A percentile compares a stretch with the other conserved stretches of the same genome.
Evolutionary conservation across 2,888 invertebrate species (phyloP).

Genomic region (Tenthredo notha): DNA sequence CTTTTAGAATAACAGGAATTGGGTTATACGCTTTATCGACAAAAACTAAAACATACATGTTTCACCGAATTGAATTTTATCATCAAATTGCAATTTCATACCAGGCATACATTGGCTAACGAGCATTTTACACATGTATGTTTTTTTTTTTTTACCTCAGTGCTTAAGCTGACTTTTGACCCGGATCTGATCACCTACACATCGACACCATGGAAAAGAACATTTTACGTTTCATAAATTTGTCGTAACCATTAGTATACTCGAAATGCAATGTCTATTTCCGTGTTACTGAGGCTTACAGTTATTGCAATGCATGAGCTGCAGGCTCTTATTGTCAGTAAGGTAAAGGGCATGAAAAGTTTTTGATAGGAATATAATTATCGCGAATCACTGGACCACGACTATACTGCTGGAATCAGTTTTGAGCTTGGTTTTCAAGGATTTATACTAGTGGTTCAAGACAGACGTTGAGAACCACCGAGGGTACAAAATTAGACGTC

Average conservation of each 20-base stretch:
- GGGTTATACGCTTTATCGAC: not conserved
- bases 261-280: not conserved
- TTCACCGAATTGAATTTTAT: not conserved
- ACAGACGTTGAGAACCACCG: conserved; percentile 50
- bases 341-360: not conserved
- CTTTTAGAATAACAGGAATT: not conserved
- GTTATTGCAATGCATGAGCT: not conserved
- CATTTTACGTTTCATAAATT: not conserved
- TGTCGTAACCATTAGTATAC: not conserved
- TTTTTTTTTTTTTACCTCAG: not conserved
- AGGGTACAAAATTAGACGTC: conserved; percentile 51
- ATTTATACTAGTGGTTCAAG: conserved; percentile 30
- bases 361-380: not conserved
- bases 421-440: not conserved
- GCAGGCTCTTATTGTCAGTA: not conserved
- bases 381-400: conserved; percentile 6
- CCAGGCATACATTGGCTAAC: not conserved
- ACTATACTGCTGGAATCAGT: conserved; percentile 30
- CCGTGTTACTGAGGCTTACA: not conserved
- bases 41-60: not conserved
- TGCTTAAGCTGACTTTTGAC: not conserved
- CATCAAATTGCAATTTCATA: not conserved
- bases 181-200: not conserved
- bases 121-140: not conserved
- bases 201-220: not conserved